phyloP scores from a whole-genome alignment of 2,888 invertebrate genomes.

The Leucophenga montana region DNA sequence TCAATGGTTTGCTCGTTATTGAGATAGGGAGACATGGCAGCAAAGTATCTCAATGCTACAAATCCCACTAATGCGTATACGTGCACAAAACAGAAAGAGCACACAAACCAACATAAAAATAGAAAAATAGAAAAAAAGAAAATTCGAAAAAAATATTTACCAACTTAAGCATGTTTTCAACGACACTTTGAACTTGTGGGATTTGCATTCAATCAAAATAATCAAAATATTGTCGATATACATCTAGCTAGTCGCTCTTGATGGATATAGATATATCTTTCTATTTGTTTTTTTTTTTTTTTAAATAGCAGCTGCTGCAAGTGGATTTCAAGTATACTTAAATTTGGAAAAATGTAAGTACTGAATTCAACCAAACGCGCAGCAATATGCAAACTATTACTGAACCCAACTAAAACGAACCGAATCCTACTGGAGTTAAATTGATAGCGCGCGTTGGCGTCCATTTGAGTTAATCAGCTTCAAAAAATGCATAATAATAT shows the following conservation, averaged over 20 bases:
- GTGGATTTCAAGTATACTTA: too few species aligned
- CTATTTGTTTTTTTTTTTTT: too few species aligned
- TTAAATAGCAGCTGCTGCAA: too few species aligned
- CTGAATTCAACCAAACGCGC: too few species aligned
- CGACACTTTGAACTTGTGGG: constrained; percentile 8
- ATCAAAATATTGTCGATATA: neutral
- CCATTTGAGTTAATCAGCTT: constrained; percentile 1
- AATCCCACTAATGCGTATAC: constrained; percentile 29
- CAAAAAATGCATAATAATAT: constrained; percentile 7
- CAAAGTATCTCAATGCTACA: constrained; percentile 30
- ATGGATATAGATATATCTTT: too few species aligned
- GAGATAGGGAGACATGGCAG: constrained; percentile 8
- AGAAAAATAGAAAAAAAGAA: neutral
- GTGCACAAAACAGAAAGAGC: neutral
- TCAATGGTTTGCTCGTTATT: neutral
- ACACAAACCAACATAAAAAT: neutral
- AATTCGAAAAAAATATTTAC: neutral
- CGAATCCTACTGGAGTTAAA: too few species aligned
- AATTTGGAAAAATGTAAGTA: too few species aligned
- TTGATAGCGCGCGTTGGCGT: constrained; percentile 43
- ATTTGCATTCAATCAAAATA: constrained; percentile 11
- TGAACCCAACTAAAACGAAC: too few species aligned
- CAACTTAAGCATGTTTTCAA: constrained; percentile 8
- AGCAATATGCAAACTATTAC: too few species aligned
- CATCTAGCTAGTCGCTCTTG: too few species aligned